Percentiles rank a stretch among this genome's conserved stretches.
These are phyloP conservation scores for Liparis tanakae DNA, from an alignment of 2,797 vertebrate genomes.

Conservation along the genomic window DNA sequence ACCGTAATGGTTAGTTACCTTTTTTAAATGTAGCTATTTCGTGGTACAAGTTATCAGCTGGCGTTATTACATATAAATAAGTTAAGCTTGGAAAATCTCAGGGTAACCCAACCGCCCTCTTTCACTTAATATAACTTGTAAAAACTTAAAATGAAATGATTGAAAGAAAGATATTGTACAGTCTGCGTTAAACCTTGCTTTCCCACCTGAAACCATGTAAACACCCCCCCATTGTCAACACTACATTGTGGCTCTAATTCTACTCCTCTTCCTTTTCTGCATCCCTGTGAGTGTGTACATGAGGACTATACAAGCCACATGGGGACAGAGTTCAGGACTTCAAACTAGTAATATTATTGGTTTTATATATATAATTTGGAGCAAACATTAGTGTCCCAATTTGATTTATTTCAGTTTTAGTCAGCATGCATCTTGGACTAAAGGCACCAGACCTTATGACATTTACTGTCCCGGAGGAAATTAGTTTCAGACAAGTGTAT, in stretches of 20 bases:
- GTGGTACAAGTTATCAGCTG: no score
- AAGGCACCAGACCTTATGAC: constrained; percentile 12
- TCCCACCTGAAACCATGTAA: constrained; percentile 22
- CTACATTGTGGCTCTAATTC: constrained; percentile 55
- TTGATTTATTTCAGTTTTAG: constrained; percentile 26
- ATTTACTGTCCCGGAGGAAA: constrained; percentile 41
- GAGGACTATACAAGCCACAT: background rate
- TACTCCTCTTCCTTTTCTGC: constrained; percentile 21
- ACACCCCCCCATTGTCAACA: constrained; percentile 56
- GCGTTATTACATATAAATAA: no score
- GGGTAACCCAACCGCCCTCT: no score
- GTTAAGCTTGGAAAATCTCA: no score
- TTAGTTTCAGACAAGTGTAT: constrained; percentile 29
- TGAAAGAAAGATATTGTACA: background rate
- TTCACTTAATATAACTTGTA: no score
- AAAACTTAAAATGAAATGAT: no score
- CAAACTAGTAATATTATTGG: constrained; percentile 1
- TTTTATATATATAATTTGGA: constrained; percentile 19
- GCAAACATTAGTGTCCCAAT: background rate
- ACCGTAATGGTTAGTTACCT: no score
- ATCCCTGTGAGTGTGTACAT: constrained; percentile 12
- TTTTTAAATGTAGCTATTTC: no score
- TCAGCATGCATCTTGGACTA: constrained; percentile 26
- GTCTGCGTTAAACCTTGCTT: constrained; percentile 17
- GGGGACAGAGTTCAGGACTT: background rate